Evolutionary conservation across 2,113 vertebrate genomes (phyloP).

Genomic region (Heteronetta atricapilla): DNA sequence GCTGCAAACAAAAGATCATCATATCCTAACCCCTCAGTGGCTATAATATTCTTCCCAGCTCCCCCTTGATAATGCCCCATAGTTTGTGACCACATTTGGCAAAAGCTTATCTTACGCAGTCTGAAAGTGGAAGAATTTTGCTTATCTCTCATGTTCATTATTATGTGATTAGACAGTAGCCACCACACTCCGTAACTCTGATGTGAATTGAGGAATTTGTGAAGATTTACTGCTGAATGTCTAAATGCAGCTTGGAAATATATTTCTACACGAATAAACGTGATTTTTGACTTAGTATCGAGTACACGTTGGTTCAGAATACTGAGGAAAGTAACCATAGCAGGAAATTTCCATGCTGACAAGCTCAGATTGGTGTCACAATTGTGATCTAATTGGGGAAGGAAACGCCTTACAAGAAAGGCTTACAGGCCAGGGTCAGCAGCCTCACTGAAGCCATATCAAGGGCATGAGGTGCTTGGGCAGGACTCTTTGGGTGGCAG

Average conservation of each 20-base stretch:
- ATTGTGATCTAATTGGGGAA: constrained; percentile 25
- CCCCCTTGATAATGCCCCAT: neutral
- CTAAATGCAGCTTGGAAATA: neutral
- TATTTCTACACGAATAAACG: neutral
- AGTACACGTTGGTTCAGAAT: neutral
- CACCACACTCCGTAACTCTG: neutral
- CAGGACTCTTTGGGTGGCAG: neutral
- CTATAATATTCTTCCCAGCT: neutral
- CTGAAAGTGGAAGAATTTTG: neutral
- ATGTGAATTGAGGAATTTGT: neutral
- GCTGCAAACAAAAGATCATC: neutral
- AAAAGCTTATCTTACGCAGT: constrained; percentile 8
- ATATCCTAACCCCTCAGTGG: neutral
- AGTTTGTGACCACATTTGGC: neutral
- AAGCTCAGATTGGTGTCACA: neutral
- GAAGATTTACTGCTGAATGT: neutral
- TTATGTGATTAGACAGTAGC: neutral
- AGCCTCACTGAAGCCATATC: neutral
- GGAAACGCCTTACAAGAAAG: constrained; percentile 31
- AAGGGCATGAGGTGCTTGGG: neutral
- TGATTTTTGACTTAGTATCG: neutral
- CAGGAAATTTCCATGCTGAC: constrained; percentile 25
- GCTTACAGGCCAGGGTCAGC: neutral
- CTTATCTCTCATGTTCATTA: neutral
- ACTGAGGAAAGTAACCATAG: neutral